phyloP scores from a whole-genome alignment of 2,888 invertebrate genomes.

The Cheilosia pagana region DNA sequence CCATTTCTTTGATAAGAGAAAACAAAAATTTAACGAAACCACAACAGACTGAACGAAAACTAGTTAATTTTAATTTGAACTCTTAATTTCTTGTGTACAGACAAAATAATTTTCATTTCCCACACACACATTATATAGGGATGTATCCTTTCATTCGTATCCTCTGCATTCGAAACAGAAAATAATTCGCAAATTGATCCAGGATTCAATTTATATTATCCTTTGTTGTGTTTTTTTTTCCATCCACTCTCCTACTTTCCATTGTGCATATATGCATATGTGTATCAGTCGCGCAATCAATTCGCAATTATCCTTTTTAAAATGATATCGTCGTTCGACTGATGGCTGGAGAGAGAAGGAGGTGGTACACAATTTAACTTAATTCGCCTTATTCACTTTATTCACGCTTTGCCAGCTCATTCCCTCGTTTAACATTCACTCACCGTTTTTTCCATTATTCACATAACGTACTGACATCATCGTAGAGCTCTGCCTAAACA shows the following conservation, averaged over 20 bases:
- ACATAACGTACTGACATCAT: slow-evolving; percentile 28
- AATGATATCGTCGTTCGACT: slow-evolving; percentile 36
- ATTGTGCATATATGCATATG: slow-evolving; percentile 16
- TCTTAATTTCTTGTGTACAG: slow-evolving; percentile 60
- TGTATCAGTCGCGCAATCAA: slow-evolving; percentile 71
- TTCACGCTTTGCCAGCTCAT: slow-evolving; percentile 27
- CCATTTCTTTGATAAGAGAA: slow-evolving; percentile 42
- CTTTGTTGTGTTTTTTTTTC: slow-evolving; percentile 68
- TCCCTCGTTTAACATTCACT: slow-evolving; percentile 47
- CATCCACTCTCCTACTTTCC: slow-evolving; percentile 5
- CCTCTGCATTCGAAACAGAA: slow-evolving; percentile 32
- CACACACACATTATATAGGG: background rate
- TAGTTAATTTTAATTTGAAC: slow-evolving; percentile 66
- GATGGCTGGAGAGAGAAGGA: slow-evolving; percentile 5
- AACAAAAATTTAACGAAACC: slow-evolving; percentile 68
- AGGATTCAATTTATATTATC: slow-evolving; percentile 72
- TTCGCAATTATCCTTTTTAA: slow-evolving; percentile 66
- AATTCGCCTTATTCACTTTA: slow-evolving; percentile 44
- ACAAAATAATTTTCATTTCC: slow-evolving; percentile 35
- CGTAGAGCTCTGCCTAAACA: slow-evolving; percentile 4
- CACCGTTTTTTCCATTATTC: slow-evolving; percentile 39
- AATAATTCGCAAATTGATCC: slow-evolving; percentile 64
- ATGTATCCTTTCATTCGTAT: slow-evolving; percentile 38
- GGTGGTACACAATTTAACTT: slow-evolving; percentile 51
- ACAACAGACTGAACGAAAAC: slow-evolving; percentile 75